A percentile compares a stretch with the other conserved stretches of the same genome.
These are phyloP conservation scores for Hydrolagus affinis DNA, from an alignment of 2,113 vertebrate genomes.

Conservation along the genomic window DNA sequence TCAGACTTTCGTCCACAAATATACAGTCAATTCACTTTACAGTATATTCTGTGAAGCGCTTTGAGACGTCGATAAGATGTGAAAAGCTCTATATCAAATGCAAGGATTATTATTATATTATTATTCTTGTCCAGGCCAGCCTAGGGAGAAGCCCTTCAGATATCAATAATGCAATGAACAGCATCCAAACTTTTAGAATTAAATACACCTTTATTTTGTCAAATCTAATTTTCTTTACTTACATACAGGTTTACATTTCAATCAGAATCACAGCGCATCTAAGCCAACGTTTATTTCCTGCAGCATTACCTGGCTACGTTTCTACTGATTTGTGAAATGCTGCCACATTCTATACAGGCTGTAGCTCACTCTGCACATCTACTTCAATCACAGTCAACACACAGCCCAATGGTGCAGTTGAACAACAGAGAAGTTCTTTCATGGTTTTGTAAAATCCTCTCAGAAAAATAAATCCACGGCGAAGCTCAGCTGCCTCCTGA, in stretches of 20 bases:
- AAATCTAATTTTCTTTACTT: background rate
- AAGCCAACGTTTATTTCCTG: background rate
- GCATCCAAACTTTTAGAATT: background rate
- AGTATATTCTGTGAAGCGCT: too few relatives aligned
- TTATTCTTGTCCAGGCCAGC: too few relatives aligned
- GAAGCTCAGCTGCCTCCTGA: background rate
- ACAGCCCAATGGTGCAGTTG: background rate
- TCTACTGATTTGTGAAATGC: background rate
- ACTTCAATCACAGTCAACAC: background rate
- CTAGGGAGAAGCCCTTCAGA: background rate
- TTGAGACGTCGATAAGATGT: too few relatives aligned
- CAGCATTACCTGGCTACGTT: background rate
- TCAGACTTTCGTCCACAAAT: too few relatives aligned
- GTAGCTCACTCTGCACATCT: background rate
- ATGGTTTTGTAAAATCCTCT: background rate
- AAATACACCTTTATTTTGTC: background rate
- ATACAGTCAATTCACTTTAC: too few relatives aligned
- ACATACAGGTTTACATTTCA: background rate
- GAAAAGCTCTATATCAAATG: too few relatives aligned
- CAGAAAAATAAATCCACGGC: background rate
- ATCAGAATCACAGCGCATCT: background rate
- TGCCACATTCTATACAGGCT: background rate
- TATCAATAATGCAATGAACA: background rate
- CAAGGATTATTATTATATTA: too few relatives aligned
- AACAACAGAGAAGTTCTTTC: constrained; percentile 1